These are phyloP conservation scores for Tympanuchus pallidicinctus DNA, from an alignment of 2,113 vertebrate genomes.

Conservation along the genomic window DNA sequence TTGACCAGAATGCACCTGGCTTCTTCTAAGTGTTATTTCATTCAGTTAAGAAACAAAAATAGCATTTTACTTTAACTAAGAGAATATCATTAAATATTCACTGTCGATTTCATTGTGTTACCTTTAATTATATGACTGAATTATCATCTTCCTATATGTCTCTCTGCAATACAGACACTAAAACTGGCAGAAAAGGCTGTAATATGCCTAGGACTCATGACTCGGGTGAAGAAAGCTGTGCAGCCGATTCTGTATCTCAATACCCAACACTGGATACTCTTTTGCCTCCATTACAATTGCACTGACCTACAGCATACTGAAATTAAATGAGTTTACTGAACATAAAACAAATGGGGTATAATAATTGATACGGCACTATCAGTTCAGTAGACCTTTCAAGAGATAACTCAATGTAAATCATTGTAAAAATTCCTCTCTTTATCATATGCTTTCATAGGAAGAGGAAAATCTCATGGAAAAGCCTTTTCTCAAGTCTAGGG, in stretches of 20 bases:
- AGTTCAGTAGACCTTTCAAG: not conserved
- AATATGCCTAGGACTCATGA: not conserved
- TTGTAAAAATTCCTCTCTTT: not conserved
- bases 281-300: not conserved
- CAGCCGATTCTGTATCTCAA: accelerated
- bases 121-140: not conserved
- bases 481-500: not conserved
- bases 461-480: not conserved
- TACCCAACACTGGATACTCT: no score
- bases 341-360: not conserved
- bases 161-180: not conserved
- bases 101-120: not conserved
- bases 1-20: not conserved
- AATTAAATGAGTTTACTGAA: not conserved
- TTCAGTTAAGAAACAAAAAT: not conserved
- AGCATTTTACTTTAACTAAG: not conserved
- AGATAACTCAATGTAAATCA: not conserved
- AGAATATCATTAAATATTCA: not conserved
- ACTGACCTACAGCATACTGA: no score
- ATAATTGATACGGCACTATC: accelerated
- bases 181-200: not conserved
- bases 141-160: not conserved
- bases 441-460: not conserved
- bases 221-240: not conserved
- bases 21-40: not conserved